Percentiles rank a stretch among this genome's conserved stretches.
phyloP scores from a whole-genome alignment of 2,797 vertebrate genomes.

The Pangasius larnaudii region DNA sequence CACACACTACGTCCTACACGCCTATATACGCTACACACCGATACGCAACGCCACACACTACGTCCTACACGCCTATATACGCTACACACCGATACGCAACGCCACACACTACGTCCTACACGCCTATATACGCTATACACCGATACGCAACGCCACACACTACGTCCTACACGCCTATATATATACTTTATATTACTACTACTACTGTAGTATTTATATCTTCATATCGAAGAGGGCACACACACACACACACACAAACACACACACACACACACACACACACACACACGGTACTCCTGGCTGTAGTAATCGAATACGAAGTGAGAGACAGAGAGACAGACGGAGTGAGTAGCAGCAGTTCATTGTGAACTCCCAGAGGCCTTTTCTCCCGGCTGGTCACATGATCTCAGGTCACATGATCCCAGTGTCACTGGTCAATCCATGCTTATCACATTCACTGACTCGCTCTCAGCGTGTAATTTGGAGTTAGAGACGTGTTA shows the following conservation, averaged over 20 bases:
- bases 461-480: conserved; percentile 75
- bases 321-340: not conserved
- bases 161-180: no score
- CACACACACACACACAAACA: not conserved
- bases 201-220: no score
- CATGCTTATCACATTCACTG: conserved; percentile 79
- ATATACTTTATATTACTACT: no score
- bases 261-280: not conserved
- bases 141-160: not conserved
- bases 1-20: not conserved
- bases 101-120: no score
- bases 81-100: no score
- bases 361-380: conserved; percentile 29
- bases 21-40: not conserved
- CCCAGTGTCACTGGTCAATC: conserved; percentile 72
- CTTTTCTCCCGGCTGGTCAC: conserved; percentile 9
- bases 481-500: conserved; percentile 82
- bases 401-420: conserved; percentile 29
- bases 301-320: not conserved
- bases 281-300: not conserved
- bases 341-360: not conserved
- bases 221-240: not conserved
- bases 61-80: no score
- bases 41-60: no score
- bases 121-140: no score